Evolutionary conservation across 2,888 invertebrate genomes (phyloP).

Genomic region (Chorisops tibialis): DNA sequence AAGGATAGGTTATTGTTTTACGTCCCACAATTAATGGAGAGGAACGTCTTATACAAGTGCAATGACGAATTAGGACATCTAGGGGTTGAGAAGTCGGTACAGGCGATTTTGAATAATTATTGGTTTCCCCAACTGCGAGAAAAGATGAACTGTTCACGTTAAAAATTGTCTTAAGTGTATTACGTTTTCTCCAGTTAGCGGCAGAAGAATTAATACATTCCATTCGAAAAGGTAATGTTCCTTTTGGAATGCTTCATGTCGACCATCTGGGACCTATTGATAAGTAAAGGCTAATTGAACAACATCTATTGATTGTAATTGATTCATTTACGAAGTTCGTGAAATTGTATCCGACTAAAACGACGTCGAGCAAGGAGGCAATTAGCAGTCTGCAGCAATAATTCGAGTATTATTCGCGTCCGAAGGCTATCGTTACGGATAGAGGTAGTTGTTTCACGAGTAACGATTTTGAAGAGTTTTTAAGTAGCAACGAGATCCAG

Average conservation of each 20-base stretch:
- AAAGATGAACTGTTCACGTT: not conserved
- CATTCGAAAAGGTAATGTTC: not conserved
- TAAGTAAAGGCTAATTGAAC: not conserved
- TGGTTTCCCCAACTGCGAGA: not conserved
- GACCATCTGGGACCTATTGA: not conserved
- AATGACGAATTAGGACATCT: too few relatives aligned
- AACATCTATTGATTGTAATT: too few relatives aligned
- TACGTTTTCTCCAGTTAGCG: not conserved
- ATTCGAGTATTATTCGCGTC: not conserved
- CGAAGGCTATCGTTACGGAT: too few relatives aligned
- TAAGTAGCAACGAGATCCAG: not conserved
- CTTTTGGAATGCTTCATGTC: not conserved
- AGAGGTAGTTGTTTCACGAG: too few relatives aligned
- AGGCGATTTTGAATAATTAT: too few relatives aligned
- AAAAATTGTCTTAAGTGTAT: not conserved
- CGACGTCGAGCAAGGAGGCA: too few relatives aligned
- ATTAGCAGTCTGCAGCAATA: too few relatives aligned
- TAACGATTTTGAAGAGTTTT: not conserved
- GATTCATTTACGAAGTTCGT: too few relatives aligned
- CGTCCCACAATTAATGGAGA: conserved; percentile 36
- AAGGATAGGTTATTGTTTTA: conserved; percentile 26
- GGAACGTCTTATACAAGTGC: conserved; percentile 33
- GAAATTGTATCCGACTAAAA: too few relatives aligned
- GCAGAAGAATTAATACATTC: conserved; percentile 8
- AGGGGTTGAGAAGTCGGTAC: too few relatives aligned